These are phyloP conservation scores for Drosophila infuscata DNA, from an alignment of 2,888 invertebrate species.

Conservation along the genomic window DNA sequence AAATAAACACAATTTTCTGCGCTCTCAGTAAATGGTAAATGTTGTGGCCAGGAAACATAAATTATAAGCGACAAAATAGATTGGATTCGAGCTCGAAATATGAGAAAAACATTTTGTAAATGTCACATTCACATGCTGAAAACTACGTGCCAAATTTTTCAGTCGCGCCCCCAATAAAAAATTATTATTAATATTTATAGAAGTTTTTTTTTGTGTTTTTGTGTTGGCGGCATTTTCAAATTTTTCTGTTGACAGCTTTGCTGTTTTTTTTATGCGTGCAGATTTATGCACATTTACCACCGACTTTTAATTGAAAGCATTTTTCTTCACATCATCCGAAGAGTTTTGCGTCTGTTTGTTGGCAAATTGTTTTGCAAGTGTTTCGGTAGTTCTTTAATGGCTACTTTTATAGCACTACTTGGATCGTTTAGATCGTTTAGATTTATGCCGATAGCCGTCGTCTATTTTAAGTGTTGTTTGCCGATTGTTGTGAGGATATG, in stretches of 20 bases:
- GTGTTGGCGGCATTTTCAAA: slow-evolving; percentile 49
- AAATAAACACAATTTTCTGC: slow-evolving; percentile 34
- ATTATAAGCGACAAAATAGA: slow-evolving; percentile 66
- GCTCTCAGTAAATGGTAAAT: slow-evolving; percentile 21
- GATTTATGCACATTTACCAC: slow-evolving; percentile 59
- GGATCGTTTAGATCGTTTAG: slow-evolving; percentile 42
- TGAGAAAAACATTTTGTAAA: slow-evolving; percentile 72
- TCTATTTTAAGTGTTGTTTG: slow-evolving; percentile 15
- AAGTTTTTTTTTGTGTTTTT: slow-evolving; percentile 3
- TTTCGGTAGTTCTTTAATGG: slow-evolving; percentile 33
- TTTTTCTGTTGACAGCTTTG: slow-evolving; percentile 53
- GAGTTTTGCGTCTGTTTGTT: slow-evolving; percentile 15
- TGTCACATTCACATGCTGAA: slow-evolving; percentile 77
- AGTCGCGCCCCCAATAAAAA: slow-evolving; percentile 63
- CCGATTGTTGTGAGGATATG: slow-evolving; percentile 3
- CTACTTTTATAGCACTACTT: slow-evolving; percentile 37
- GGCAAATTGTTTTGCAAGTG: slow-evolving; percentile 45
- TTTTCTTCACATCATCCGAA: slow-evolving; percentile 45
- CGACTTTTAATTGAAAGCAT: slow-evolving; percentile 31
- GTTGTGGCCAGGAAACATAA: slow-evolving; percentile 76
- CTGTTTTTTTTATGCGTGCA: slow-evolving; percentile 47
- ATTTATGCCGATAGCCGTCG: slow-evolving; percentile 23
- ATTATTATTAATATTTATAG: slow-evolving; percentile 43
- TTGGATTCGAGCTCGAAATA: slow-evolving; percentile 45
- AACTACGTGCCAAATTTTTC: slow-evolving; percentile 64